Conservation (phyloP, 2,113 vertebrate species). For the Pseudonaja textilis region DNA sequence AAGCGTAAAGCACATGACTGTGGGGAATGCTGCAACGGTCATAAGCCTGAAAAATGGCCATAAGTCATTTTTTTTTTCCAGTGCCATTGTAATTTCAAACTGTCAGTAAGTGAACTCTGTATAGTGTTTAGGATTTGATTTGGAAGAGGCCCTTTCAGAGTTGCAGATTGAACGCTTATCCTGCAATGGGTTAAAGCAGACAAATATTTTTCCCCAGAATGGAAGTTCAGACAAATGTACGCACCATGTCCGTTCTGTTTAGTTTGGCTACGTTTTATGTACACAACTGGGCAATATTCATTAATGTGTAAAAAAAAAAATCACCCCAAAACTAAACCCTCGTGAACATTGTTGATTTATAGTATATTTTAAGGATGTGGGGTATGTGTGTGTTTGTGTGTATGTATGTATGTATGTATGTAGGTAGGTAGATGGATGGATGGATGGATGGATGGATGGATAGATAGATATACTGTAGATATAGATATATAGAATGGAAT, state of each 20-base stretch:
- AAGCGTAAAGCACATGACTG: too few species aligned
- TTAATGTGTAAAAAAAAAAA: background rate
- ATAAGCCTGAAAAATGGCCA: too few species aligned
- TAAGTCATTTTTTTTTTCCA: too few species aligned
- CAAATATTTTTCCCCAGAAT: background rate
- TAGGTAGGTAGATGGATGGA: too few species aligned
- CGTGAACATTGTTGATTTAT: background rate
- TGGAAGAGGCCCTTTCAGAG: background rate
- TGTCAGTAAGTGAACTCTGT: too few species aligned
- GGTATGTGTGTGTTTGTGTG: background rate
- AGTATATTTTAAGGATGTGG: background rate
- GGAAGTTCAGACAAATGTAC: background rate
- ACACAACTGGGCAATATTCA: background rate
- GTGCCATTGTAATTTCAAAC: too few species aligned
- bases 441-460: too few species aligned
- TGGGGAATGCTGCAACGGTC: too few species aligned
- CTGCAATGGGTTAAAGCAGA: background rate
- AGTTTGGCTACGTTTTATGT: background rate
- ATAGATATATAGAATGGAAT: too few species aligned
- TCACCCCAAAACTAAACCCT: background rate
- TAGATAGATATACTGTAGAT: too few species aligned
- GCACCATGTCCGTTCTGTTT: background rate
- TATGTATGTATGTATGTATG: fast-evolving
- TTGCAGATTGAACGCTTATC: background rate
- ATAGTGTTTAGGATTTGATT: background rate